Conservation (phyloP, 2,797 vertebrate species). For the Sphenodon punctatus region DNA sequence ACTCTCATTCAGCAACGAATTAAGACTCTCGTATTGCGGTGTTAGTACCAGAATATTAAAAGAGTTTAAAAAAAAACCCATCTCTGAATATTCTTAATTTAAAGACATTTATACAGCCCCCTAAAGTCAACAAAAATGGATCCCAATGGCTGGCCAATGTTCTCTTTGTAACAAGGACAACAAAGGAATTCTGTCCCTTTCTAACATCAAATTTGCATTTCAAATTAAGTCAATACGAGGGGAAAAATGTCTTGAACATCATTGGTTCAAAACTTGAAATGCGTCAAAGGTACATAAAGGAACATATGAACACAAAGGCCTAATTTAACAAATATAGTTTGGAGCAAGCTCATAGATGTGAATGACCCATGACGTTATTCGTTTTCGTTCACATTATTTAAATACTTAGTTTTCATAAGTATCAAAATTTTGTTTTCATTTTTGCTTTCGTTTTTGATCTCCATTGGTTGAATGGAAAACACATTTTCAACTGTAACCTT, state of each 20-base stretch:
- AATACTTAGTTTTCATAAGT: too few relatives aligned
- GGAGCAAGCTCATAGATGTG: constrained; percentile 23
- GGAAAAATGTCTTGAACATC: constrained; percentile 36
- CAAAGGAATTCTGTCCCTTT: constrained; percentile 75
- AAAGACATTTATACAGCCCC: background rate
- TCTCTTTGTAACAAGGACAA: constrained; percentile 51
- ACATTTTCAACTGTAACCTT: too few relatives aligned
- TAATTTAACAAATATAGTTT: constrained; percentile 39
- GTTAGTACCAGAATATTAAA: background rate
- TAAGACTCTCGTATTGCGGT: background rate
- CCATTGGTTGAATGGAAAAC: too few relatives aligned
- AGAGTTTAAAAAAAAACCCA: background rate
- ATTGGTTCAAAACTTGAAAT: constrained; percentile 62
- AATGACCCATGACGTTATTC: too few relatives aligned
- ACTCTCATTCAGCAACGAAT: constrained; percentile 32
- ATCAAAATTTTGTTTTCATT: too few relatives aligned
- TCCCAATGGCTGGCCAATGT: background rate
- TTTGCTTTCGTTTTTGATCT: too few relatives aligned
- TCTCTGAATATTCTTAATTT: background rate
- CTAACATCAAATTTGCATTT: constrained; percentile 62
- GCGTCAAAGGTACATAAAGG: constrained; percentile 60
- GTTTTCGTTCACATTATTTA: too few relatives aligned
- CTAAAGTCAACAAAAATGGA: background rate
- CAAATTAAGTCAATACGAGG: too few relatives aligned
- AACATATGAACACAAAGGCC: constrained; percentile 50